Percentiles rank a stretch among this genome's conserved stretches.
Evolutionary conservation across 2,113 vertebrate species (phyloP).

Genomic region (Dolichotis patagonum): DNA sequence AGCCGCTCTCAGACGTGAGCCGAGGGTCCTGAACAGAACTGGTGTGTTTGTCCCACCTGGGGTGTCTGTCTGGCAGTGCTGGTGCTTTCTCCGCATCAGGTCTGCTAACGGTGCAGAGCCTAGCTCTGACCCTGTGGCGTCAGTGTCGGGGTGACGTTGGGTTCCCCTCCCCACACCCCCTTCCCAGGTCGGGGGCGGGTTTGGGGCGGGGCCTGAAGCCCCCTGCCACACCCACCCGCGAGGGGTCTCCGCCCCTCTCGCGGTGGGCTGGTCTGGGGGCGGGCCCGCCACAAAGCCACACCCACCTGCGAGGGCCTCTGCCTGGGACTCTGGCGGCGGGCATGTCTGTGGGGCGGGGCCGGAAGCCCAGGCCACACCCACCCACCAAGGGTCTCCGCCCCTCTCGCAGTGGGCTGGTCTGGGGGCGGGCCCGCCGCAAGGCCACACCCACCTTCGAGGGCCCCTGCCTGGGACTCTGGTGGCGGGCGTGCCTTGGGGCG

Average conservation of each 20-base stretch:
- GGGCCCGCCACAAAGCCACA: too few relatives aligned
- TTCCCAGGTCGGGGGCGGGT: not conserved
- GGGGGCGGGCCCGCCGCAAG: too few relatives aligned
- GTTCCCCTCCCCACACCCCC: too few relatives aligned
- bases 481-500: too few relatives aligned
- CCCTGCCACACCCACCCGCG: constrained; percentile 81
- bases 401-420: constrained; percentile 32
- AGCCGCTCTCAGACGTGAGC: not conserved
- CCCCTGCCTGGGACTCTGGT: too few relatives aligned
- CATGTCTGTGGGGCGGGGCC: too few relatives aligned
- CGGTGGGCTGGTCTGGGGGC: constrained; percentile 39
- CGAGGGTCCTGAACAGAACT: not conserved
- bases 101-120: not conserved
- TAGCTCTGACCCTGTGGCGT: not conserved
- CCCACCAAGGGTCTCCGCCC: constrained; percentile 77
- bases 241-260: constrained; percentile 80
- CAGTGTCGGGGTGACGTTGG: not conserved
- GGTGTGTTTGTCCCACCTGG: too few relatives aligned
- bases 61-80: not conserved
- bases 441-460: too few relatives aligned
- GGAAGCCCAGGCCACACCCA: too few relatives aligned
- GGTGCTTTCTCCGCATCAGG: not conserved
- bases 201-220: not conserved
- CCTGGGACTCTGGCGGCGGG: too few relatives aligned
- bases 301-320: too few relatives aligned